Percentiles rank a stretch among this genome's conserved stretches.
Evolutionary conservation across 2,113 vertebrate species (phyloP).

Genomic region (Thermophis baileyi): DNA sequence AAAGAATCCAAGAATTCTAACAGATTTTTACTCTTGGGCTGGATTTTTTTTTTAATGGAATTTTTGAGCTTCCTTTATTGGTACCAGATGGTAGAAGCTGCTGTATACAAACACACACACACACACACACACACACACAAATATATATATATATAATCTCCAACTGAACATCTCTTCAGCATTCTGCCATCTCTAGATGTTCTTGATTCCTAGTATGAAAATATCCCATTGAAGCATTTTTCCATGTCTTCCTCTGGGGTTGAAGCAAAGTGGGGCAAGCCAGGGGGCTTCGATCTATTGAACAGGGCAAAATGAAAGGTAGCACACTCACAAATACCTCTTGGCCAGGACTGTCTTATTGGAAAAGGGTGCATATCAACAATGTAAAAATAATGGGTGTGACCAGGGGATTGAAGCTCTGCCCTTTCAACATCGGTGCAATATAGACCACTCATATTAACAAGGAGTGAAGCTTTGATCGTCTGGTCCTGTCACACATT

Average conservation of each 20-base stretch:
- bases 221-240: neutral
- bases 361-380: neutral
- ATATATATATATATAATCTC: too few relatives aligned
- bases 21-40: fast-evolving
- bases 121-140: too few relatives aligned
- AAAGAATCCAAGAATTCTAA: neutral
- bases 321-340: neutral
- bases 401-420: neutral
- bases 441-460: neutral
- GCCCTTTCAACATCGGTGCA: neutral
- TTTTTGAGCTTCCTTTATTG: neutral
- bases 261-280: neutral
- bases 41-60: neutral
- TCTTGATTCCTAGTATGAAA: neutral
- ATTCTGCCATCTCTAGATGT: neutral
- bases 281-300: neutral
- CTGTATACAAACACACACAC: neutral
- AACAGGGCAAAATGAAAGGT: neutral
- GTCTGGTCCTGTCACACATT: neutral
- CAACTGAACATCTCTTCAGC: neutral
- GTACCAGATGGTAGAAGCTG: neutral
- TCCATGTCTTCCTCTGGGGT: neutral
- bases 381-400: neutral
- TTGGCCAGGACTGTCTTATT: neutral
- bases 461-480: neutral